Evolutionary conservation across 1,140 invertebrate species (phyloP), one percentile per base, ranked within the genome.

Genomic region (Coenobita brevimanus): DNA sequence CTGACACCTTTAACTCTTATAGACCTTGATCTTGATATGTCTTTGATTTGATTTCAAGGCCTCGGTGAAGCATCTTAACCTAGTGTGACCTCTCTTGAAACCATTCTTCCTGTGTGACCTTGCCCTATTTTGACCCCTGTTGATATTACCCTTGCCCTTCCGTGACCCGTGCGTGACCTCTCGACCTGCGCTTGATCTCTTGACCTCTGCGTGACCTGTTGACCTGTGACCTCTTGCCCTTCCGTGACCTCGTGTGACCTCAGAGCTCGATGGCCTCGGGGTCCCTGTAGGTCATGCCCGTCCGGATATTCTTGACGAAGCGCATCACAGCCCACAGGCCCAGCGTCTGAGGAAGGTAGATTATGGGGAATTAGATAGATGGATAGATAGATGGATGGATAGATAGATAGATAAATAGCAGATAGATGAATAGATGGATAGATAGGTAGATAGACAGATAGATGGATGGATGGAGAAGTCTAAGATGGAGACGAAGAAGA

Each of bases 181-280:
- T 41, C 33, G 3, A 15, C 36, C 10, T 6, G 33, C n/a, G 6
- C 30, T 33, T 6, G 33, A 4, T 71, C 67, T 71, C 2, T 15
- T 24, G n/a, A 27, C 15, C 67, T 13, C 33, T 33, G 15, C 15
- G 13, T n/a, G n/a, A n/a, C n/a, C 33, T 73, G 71, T 6, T 73
- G 15, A 3, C 30, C 10, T 38, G 36, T 21, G 27, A 38, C 2
- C 15, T 30, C 17, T 30, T 2, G 21, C 17, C 67, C 15, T 1
- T 13, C 2, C 15, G 15, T 1, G 15, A 27, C 15, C 15, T 15
- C 15, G 1, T 50, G 8, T 50, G 0, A 17, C 62, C 27, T 82
- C 80, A 82, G 60, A 82, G 80, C 21, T 82, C 80, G 17, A 82
- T 69, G 21, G 80, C 80, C n/a, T 82, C 80, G 6, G 80, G 80